Conservation (phyloP, 2,113 vertebrate genomes). For the Apus apus region DNA sequence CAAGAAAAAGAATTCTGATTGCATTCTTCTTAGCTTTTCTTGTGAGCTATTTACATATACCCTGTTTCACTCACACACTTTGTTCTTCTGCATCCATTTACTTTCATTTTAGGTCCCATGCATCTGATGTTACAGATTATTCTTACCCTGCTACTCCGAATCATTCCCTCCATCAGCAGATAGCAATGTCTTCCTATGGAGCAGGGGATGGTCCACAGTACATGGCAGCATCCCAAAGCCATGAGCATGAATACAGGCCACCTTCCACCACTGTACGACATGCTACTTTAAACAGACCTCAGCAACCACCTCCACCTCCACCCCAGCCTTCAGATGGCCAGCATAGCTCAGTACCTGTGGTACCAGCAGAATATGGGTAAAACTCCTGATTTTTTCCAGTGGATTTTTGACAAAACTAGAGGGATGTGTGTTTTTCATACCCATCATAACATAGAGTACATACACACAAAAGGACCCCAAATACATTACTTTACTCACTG, state of each 20-base stretch:
- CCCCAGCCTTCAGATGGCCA: constrained; percentile 82
- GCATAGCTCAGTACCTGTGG: constrained; percentile 81
- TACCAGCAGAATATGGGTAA: constrained; percentile 90
- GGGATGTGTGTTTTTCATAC: background rate
- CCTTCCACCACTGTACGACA: constrained; percentile 84
- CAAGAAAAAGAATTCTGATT: background rate
- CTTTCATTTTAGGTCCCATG: constrained; percentile 83
- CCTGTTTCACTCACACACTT: background rate
- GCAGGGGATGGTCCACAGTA: constrained; percentile 70
- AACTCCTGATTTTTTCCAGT: background rate
- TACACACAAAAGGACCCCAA: background rate
- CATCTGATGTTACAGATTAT: constrained; percentile 85
- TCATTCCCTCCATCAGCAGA: constrained; percentile 88
- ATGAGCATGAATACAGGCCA: constrained; percentile 87
- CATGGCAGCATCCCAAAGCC: constrained; percentile 69
- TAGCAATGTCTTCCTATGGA: constrained; percentile 73
- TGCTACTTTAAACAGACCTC: constrained; percentile 87
- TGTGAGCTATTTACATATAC: background rate
- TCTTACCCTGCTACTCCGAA: constrained; percentile 92
- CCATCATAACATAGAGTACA: rapidly evolving
- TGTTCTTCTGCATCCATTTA: constrained; percentile 20
- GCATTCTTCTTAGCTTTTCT: background rate
- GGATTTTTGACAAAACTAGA: background rate
- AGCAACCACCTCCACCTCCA: constrained; percentile 91
- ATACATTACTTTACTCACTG: background rate